A percentile compares a stretch with the other conserved stretches of the same genome.
phyloP scores from a whole-genome alignment of 2,888 invertebrate species.

The Diplazon laetatorius region DNA sequence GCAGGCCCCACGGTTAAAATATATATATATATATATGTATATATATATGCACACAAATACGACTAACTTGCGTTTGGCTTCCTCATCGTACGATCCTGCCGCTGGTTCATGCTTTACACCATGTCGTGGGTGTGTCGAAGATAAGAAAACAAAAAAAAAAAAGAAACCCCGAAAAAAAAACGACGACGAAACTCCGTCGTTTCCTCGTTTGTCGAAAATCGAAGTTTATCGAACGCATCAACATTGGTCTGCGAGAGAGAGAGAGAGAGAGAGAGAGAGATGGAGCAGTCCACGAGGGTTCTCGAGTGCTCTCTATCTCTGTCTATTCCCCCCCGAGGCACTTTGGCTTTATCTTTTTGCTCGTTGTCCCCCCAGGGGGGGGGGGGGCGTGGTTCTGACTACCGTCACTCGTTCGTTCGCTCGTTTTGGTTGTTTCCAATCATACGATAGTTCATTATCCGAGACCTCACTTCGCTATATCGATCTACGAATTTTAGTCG shows the following conservation, averaged over 20 bases:
- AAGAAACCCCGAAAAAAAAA: no score
- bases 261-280: no score
- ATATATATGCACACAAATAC: no score
- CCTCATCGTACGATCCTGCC: conserved; percentile 50
- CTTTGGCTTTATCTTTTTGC: conserved; percentile 14
- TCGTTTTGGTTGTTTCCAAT: conserved; percentile 5
- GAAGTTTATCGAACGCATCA: conserved; percentile 63
- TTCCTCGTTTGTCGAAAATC: conserved; percentile 65
- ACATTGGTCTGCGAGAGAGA: conserved; percentile 25
- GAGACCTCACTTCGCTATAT: no score
- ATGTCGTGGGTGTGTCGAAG: conserved; percentile 78
- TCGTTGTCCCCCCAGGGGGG: conserved; percentile 24
- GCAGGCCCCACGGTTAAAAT: conserved; percentile 48
- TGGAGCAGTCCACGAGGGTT: no score
- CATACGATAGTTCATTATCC: no score
- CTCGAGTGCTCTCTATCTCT: no score
- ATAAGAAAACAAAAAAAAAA: no score
- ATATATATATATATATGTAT: no score
- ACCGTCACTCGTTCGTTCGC: conserved; percentile 19
- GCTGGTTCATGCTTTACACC: conserved; percentile 70
- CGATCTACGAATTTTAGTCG: no score
- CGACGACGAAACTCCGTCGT: conserved; percentile 69
- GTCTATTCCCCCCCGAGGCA: conserved; percentile 26
- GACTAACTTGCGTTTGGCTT: conserved; percentile 44
- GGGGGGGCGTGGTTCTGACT: conserved; percentile 38